Percentiles rank a stretch among this genome's conserved stretches.
phyloP scores from a whole-genome alignment of 2,113 vertebrate species.

The Rhea americana region DNA sequence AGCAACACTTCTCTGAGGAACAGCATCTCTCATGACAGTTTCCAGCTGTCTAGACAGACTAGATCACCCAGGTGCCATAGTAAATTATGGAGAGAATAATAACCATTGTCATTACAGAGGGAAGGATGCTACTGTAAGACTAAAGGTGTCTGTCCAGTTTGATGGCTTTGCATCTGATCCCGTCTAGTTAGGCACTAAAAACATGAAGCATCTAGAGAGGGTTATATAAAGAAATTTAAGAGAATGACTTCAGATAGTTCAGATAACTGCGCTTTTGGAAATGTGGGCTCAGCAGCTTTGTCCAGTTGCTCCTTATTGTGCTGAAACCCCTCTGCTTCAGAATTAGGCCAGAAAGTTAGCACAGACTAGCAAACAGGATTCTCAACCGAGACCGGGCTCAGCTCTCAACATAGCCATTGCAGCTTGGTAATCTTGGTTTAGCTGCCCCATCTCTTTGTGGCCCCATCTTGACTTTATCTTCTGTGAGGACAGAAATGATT shows the following conservation, averaged over 20 bases:
- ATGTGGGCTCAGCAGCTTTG: not conserved
- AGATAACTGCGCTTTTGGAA: not conserved
- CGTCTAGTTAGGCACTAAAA: not conserved
- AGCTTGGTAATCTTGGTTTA: accelerated
- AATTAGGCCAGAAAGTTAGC: not conserved
- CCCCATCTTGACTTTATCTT: not conserved
- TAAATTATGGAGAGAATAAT: not conserved
- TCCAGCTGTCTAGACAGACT: slow-evolving; percentile 47
- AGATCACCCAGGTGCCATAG: slow-evolving; percentile 37
- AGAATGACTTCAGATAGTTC: not conserved
- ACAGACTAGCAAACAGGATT: accelerated
- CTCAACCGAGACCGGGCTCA: accelerated
- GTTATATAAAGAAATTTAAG: not conserved
- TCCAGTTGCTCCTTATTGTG: not conserved
- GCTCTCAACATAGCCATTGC: accelerated
- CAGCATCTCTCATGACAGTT: slow-evolving; percentile 49
- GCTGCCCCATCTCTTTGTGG: accelerated
- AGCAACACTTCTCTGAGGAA: not conserved
- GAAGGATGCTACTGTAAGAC: not conserved
- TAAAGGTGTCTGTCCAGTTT: not conserved
- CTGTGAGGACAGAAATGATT: not conserved
- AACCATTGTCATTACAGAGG: not conserved
- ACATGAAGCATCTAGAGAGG: not conserved
- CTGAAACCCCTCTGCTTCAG: no score
- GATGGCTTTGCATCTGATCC: not conserved